Evolutionary conservation across 2,888 invertebrate genomes (phyloP), one percentile per base, ranked within the genome.

Genomic region (Zygothrica quintamaculata): DNA sequence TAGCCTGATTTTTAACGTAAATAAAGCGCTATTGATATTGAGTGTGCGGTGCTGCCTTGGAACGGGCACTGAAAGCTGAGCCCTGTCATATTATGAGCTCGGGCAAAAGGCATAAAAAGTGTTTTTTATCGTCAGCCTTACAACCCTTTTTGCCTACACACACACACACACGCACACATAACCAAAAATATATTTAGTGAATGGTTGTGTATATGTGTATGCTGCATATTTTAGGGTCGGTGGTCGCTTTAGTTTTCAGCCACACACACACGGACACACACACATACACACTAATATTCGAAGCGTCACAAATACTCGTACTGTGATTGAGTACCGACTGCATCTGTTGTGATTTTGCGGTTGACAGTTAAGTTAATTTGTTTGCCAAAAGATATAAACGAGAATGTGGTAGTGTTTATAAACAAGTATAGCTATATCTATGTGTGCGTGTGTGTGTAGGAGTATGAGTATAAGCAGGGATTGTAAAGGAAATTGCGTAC

Each of bases 321-420:
- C 67, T 44, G 65, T 74, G 79, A 79, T 79, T 79, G 79, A 79
- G 82, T 78, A 82, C 42, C 74, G 70, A 69, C 82, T 79, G 79
- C 79, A 81, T 81, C 82, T 79, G 82, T 79, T 81, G 71, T 79
- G 82, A 81, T 79, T 81, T 81, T 79, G 79, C 79, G 82, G 79
- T 78, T 79, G 82, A 81, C 79, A 79, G 79, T 79, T 68, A 62
- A 81, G 76, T 81, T 81, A 81, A 79, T 79, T 79, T 78, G 66
- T 64, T 74, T 61, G 58, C 72, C 65, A 58, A 66, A 58, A 59
- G 56, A 67, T 44, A 53, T 50, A 60, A 52, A 31, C 44, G 37
- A 43, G 18, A 34, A 5, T 56, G 16, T 29, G 12, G 8, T 8
- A n/a, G n/a, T n/a, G n/a, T n/a, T n/a, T n/a, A n/a, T n/a, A n/a